These are phyloP conservation scores for Neodiprion fabricii DNA, from an alignment of 1,140 invertebrate species.

Conservation along the genomic window DNA sequence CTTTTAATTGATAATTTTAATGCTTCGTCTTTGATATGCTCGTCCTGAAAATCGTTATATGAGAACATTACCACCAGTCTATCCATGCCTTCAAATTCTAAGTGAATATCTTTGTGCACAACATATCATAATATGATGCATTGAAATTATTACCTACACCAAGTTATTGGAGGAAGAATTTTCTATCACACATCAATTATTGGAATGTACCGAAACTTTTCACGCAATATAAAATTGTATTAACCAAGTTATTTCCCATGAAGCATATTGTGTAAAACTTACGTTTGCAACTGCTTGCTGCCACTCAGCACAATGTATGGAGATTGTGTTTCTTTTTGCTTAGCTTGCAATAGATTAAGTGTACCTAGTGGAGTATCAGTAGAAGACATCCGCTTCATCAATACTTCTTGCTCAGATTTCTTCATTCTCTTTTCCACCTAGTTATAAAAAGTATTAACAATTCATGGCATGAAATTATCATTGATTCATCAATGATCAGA, in stretches of 20 bases:
- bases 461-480: slow-evolving; percentile 15
- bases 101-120: background rate
- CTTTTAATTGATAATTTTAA: slow-evolving; percentile 24
- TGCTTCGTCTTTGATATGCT: slow-evolving; percentile 52
- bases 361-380: slow-evolving; percentile 97
- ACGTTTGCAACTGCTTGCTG: slow-evolving; percentile 71
- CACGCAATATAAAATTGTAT: background rate
- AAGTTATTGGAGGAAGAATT: slow-evolving; percentile 2
- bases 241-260: too few species aligned
- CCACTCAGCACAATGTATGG: slow-evolving; percentile 95
- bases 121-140: slow-evolving; percentile 5
- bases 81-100: slow-evolving; percentile 16
- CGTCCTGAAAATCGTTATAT: slow-evolving; percentile 39
- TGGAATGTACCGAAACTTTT: background rate
- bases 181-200: slow-evolving; percentile 1
- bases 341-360: slow-evolving; percentile 91
- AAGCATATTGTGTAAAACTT: slow-evolving; percentile 24
- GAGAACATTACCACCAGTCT: background rate
- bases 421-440: slow-evolving; percentile 92
- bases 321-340: slow-evolving; percentile 95
- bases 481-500: slow-evolving; percentile 4
- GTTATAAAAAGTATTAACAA: background rate
- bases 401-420: slow-evolving; percentile 91
- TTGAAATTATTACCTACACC: slow-evolving; percentile 13
- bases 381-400: slow-evolving; percentile 99